A percentile compares a stretch with the other conserved stretches of the same genome.
phyloP scores from a whole-genome alignment of 2,113 vertebrate species.

The Barnardius zonarius region DNA sequence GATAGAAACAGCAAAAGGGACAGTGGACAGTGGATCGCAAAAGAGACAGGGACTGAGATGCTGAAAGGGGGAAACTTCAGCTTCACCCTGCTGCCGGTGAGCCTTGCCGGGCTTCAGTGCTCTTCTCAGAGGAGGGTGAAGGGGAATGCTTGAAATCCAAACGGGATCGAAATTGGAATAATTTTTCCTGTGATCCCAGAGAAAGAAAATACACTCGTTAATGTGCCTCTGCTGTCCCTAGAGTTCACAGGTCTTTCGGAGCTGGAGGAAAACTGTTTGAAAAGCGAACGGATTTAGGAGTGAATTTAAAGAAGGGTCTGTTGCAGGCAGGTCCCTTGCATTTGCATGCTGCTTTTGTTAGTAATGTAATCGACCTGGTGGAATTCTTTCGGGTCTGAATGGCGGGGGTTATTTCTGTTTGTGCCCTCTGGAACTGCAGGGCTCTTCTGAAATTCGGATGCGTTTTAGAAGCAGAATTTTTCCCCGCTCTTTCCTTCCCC shows the following conservation, averaged over 20 bases:
- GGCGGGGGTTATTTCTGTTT: not conserved
- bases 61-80: not conserved
- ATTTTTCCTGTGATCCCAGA: not conserved
- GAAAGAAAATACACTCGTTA: not conserved
- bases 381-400: not conserved
- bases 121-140: not conserved
- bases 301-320: not conserved
- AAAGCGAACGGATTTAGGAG: not conserved
- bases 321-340: not conserved
- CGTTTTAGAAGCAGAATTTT: not conserved
- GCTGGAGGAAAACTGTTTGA: not conserved
- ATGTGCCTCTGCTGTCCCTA: not conserved
- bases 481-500: not conserved
- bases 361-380: not conserved
- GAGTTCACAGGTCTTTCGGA: not conserved
- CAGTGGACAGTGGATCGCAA: not conserved
- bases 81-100: not conserved
- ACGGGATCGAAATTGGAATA: not conserved
- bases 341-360: conserved; percentile 50
- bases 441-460: not conserved
- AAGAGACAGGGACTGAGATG: not conserved
- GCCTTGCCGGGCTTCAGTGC: not conserved
- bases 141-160: not conserved
- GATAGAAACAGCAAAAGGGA: not conserved
- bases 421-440: not conserved